Evolutionary conservation across 2,888 invertebrate species (phyloP).

Genomic region (Phortica magna): DNA sequence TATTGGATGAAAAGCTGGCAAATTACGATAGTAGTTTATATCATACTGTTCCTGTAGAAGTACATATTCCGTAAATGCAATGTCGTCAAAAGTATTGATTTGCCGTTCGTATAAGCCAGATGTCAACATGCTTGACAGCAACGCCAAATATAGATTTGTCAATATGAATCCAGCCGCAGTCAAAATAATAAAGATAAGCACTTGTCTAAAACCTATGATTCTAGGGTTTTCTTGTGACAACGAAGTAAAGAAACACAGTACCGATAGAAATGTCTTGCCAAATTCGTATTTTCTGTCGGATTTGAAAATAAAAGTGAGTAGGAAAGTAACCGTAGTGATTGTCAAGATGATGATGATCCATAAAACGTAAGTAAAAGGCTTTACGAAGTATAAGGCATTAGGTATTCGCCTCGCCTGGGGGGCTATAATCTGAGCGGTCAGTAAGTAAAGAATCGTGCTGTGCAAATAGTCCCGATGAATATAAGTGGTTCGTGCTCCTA

Average conservation of each 20-base stretch:
- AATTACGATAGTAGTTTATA: constrained; percentile 21
- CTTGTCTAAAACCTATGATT: constrained; percentile 19
- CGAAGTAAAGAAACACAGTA: constrained; percentile 37
- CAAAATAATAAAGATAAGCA: constrained; percentile 36
- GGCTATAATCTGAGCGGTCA: constrained; percentile 40
- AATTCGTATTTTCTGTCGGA: neutral
- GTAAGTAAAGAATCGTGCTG: constrained; percentile 30
- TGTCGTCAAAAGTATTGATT: constrained; percentile 51
- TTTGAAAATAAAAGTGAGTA: constrained; percentile 26
- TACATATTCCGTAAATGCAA: constrained; percentile 39
- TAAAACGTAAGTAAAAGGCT: constrained; percentile 46
- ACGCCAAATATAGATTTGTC: constrained; percentile 54
- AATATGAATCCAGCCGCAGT: constrained; percentile 53
- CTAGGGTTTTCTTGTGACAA: neutral
- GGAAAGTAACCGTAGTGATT: constrained; percentile 19
- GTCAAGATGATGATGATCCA: constrained; percentile 42
- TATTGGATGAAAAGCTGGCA: constrained; percentile 33
- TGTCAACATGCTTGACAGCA: constrained; percentile 58
- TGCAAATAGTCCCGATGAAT: constrained; percentile 35
- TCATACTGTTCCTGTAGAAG: constrained; percentile 44
- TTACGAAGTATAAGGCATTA: constrained; percentile 53
- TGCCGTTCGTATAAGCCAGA: constrained; percentile 55
- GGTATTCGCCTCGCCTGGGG: constrained; percentile 54
- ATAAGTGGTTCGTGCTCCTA: constrained; percentile 23
- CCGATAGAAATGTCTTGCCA: constrained; percentile 35